These are phyloP conservation scores for Petromus typicus DNA, from an alignment of 2,113 vertebrate species.

Conservation along the genomic window DNA sequence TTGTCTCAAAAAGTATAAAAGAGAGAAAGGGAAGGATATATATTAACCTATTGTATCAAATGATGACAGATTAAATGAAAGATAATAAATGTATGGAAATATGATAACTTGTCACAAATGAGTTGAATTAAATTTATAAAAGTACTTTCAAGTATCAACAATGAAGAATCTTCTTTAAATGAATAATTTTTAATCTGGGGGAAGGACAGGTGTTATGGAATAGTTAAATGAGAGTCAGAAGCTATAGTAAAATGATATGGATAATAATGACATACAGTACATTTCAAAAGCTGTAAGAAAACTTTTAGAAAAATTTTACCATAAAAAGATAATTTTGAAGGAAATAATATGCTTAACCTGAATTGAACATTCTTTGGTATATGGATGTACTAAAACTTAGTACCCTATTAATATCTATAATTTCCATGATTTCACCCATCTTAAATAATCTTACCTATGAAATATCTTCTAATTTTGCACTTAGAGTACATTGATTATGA, in stretches of 20 bases:
- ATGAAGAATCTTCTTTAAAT: not conserved
- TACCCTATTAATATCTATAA: not conserved
- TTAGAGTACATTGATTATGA: not conserved
- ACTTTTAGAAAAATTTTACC: too few relatives aligned
- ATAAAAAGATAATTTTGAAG: not conserved
- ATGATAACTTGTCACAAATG: not conserved
- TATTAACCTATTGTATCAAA: not conserved
- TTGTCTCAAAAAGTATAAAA: not conserved
- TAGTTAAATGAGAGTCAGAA: not conserved
- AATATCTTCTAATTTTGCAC: not conserved
- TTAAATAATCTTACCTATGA: not conserved
- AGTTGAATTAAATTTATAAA: not conserved
- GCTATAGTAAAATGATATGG: not conserved
- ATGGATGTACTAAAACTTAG: not conserved
- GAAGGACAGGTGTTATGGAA: too few relatives aligned
- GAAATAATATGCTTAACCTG: not conserved
- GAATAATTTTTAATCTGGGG: not conserved
- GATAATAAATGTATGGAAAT: not conserved
- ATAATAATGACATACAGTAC: not conserved
- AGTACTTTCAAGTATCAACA: not conserved
- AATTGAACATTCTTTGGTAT: not conserved
- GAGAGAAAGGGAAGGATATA: not conserved
- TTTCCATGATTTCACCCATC: not conserved
- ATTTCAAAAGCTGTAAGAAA: not conserved
- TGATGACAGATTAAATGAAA: not conserved